phyloP scores from a whole-genome alignment of 1,140 invertebrate genomes.

The Drosophila parabipectinata region DNA sequence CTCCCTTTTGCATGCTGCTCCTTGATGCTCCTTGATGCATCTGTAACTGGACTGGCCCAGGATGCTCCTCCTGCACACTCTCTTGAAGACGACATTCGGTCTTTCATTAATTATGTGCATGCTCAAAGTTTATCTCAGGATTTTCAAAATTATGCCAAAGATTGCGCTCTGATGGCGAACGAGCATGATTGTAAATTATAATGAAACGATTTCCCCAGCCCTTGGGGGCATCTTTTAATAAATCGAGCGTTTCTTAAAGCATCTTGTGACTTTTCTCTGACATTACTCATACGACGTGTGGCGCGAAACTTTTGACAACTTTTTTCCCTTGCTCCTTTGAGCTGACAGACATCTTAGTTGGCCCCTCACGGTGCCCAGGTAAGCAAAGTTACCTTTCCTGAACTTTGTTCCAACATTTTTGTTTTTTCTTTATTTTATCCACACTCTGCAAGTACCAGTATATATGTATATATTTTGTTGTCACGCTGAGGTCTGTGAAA shows the following conservation, averaged over 20 bases:
- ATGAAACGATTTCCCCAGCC: slow-evolving; percentile 49
- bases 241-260: slow-evolving; percentile 55
- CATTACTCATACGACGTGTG: slow-evolving; percentile 73
- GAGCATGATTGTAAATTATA: slow-evolving; percentile 64
- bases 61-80: slow-evolving; percentile 73
- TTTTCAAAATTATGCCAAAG: slow-evolving; percentile 80
- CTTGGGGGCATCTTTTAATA: slow-evolving; percentile 48
- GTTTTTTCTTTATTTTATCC: background rate
- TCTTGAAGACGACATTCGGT: slow-evolving; percentile 81
- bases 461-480: slow-evolving; percentile 53
- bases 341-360: slow-evolving; percentile 56
- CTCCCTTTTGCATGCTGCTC: slow-evolving; percentile 44
- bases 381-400: slow-evolving; percentile 35
- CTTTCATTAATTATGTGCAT: slow-evolving; percentile 83
- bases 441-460: background rate
- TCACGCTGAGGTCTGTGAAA: slow-evolving; percentile 67
- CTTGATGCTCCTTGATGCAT: slow-evolving; percentile 9
- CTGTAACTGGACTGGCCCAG: slow-evolving; percentile 48
- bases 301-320: slow-evolving; percentile 56
- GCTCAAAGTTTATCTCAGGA: slow-evolving; percentile 75
- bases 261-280: slow-evolving; percentile 28
- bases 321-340: slow-evolving; percentile 16
- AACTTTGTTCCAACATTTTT: slow-evolving; percentile 27
- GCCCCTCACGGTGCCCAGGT: slow-evolving; percentile 31
- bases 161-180: slow-evolving; percentile 53